phyloP scores from a whole-genome alignment of 2,888 invertebrate genomes.

The Eudemis profundana region DNA sequence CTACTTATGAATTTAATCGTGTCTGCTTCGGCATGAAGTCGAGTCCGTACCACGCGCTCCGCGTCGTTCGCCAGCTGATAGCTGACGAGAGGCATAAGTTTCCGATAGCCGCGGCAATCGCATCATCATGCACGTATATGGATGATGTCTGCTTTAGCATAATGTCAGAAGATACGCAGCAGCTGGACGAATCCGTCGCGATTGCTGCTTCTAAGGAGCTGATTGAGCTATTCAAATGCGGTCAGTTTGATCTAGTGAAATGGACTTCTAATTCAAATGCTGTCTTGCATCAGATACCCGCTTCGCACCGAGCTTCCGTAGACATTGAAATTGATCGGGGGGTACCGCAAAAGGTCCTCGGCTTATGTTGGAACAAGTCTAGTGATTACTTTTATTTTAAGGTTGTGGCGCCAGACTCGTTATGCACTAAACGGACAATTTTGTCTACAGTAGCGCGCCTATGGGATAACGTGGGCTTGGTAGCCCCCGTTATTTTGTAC shows the following conservation, averaged over 20 bases:
- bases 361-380: conserved; percentile 1
- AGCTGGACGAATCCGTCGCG: not conserved
- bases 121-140: not conserved
- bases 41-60: conserved; percentile 3
- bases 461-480: not conserved
- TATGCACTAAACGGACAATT: not conserved
- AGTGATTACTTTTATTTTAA: not conserved
- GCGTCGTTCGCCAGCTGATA: not conserved
- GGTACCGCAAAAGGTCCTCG: not conserved
- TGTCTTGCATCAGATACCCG: not conserved
- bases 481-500: not conserved
- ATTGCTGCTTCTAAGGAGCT: not conserved
- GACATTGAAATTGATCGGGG: not conserved
- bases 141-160: not conserved
- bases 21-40: too few relatives aligned
- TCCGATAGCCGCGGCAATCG: not conserved
- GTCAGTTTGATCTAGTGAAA: not conserved
- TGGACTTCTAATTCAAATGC: not conserved
- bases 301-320: not conserved
- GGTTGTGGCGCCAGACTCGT: not conserved
- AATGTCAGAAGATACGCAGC: not conserved
- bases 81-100: not conserved
- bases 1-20: conserved; percentile 2
- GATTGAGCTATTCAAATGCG: not conserved
- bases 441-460: not conserved